Conservation (phyloP, 2,888 invertebrate species). For the Ceriagrion tenellum region DNA sequence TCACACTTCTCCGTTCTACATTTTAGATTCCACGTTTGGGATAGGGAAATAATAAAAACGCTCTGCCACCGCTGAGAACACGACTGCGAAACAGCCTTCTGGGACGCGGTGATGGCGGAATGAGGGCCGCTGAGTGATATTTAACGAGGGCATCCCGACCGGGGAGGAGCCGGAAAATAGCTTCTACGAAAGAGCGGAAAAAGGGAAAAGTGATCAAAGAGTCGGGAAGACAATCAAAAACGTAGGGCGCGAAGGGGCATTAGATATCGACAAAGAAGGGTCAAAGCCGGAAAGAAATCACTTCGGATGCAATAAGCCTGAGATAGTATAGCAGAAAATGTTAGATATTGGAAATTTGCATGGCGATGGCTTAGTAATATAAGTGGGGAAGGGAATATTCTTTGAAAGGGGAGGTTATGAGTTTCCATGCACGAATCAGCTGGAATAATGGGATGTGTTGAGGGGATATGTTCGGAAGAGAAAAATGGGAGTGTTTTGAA, state of each 20-base stretch:
- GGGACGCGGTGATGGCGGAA: background rate
- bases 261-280: no score
- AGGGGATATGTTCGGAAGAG: no score
- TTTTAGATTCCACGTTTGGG: background rate
- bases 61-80: background rate
- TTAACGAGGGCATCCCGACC: background rate
- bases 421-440: no score
- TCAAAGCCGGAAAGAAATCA: background rate
- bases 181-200: background rate
- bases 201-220: background rate
- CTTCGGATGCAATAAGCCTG: no score
- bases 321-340: no score
- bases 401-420: no score
- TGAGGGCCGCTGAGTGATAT: background rate
- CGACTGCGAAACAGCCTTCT: background rate
- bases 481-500: no score
- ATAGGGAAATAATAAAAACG: conserved; percentile 4
- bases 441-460: no score
- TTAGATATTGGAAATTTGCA: no score
- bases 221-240: background rate
- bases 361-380: no score
- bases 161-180: background rate
- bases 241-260: background rate
- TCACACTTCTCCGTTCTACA: background rate
- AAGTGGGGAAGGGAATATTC: no score